A percentile compares a stretch with the other conserved stretches of the same genome.
Conservation (phyloP, 2,113 vertebrate species). For the Hippolais icterina region DNA sequence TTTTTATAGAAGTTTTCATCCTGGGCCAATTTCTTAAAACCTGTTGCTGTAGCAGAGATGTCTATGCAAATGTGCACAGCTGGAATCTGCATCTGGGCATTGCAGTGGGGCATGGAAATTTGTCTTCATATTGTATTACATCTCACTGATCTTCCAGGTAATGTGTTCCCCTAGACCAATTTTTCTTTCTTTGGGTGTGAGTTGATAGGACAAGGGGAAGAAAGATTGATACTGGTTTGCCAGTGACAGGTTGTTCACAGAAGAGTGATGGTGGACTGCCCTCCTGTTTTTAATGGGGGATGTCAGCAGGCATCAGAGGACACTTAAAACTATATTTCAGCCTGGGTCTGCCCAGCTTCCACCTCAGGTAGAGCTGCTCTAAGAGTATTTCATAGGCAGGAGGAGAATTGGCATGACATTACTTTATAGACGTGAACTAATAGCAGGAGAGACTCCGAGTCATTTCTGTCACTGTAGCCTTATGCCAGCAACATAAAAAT, state of each 20-base stretch:
- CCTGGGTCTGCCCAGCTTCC: background rate
- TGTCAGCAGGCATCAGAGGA: constrained; percentile 50
- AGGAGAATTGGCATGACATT: constrained; percentile 3
- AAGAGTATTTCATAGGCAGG: background rate
- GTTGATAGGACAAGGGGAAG: constrained; percentile 43
- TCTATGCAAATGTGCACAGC: background rate
- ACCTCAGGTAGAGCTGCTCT: background rate
- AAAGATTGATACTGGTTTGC: constrained; percentile 65
- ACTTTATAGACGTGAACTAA: constrained; percentile 4
- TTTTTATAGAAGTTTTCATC: background rate
- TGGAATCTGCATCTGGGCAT: background rate
- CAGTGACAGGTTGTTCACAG: constrained; percentile 9
- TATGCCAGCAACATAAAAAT: constrained; percentile 36
- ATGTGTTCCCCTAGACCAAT: constrained; percentile 33
- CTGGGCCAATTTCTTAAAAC: background rate
- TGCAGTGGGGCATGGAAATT: background rate
- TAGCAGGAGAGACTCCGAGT: constrained; percentile 3
- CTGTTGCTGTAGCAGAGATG: background rate
- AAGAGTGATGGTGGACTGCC: constrained; percentile 36
- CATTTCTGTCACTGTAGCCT: constrained; percentile 24
- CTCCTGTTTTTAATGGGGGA: constrained; percentile 24
- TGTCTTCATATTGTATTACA: background rate
- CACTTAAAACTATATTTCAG: constrained; percentile 50
- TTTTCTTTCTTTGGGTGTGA: constrained; percentile 43
- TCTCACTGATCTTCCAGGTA: constrained; percentile 15